A percentile compares a stretch with the other conserved stretches of the same genome.
phyloP scores from a whole-genome alignment of 2,888 invertebrate species.

The Noctua pronuba region DNA sequence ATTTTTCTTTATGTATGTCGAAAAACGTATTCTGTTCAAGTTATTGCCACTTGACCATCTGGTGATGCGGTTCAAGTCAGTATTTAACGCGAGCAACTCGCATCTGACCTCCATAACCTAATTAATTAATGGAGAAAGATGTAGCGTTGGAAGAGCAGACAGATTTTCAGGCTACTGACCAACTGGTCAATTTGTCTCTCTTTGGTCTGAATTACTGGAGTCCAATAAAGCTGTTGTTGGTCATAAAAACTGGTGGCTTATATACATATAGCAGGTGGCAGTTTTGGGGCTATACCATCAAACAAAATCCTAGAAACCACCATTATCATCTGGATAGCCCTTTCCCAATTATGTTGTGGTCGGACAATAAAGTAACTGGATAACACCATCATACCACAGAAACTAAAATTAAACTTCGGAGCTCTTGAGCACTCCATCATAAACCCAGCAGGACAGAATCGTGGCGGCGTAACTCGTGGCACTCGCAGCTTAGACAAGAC shows the following conservation, averaged over 20 bases:
- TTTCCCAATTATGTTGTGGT: neutral
- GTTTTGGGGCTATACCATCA: neutral
- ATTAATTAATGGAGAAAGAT: slow-evolving; percentile 31
- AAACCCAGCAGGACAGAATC: neutral
- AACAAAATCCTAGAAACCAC: neutral
- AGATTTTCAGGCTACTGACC: neutral
- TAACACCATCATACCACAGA: neutral
- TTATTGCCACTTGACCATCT: slow-evolving; percentile 9
- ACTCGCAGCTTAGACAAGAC: neutral
- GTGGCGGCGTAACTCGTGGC: neutral
- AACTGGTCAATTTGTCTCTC: neutral
- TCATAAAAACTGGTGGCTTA: neutral
- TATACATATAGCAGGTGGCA: no score
- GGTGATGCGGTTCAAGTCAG: slow-evolving; percentile 19
- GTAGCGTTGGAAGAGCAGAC: neutral
- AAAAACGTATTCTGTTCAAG: neutral
- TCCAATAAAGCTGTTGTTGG: neutral
- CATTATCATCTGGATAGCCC: neutral
- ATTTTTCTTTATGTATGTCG: neutral
- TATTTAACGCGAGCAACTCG: slow-evolving; percentile 31
- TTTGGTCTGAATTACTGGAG: neutral
- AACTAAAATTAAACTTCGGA: neutral
- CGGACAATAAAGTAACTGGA: neutral
- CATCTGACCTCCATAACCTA: slow-evolving; percentile 35
- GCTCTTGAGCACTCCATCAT: neutral